Evolutionary conservation across 2,797 vertebrate genomes (phyloP), one percentile per base, ranked within the genome.

Genomic region (Loriculus beryllinus): DNA sequence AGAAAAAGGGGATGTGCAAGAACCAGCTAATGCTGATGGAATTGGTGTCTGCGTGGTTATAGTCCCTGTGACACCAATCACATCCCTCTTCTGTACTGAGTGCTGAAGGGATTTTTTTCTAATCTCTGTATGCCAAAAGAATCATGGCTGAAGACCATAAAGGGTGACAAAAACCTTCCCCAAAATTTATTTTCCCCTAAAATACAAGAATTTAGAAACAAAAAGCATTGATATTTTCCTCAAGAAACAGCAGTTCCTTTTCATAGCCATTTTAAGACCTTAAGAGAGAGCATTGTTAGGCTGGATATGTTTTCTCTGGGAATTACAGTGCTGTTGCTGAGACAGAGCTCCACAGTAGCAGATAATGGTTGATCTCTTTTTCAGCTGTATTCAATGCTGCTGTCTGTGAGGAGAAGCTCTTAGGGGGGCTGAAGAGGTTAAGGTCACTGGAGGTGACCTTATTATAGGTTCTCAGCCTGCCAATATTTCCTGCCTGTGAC

Each of bases 1-100:
- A 15, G 5, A 1, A 2, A 18, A 19, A 21, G 3, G 10, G 7
- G 4, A 26, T 1, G 0, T 72, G 25, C 15, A 65, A 39, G 11
- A 86, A 6, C 16, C 12, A 82, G 31, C 6, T 85, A 21, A 31
- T 28, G 5, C 18, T 85, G 51, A 45, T 75, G 33, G n/a, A 80
- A 22, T 40, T 42, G 12, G 20, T 15, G 19, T 28, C 31, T 80
- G 16, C 1, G 2, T 22, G 15, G 20, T 40, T 54, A 22, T 10
- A 69, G 18, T 74, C 37, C n/a, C 25, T 26, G 23, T 72, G 56
- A 59, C 40, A 62, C 9, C 3, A 4, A 3, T 76, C 23, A 8
- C 14, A 14, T 59, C n/a, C 15, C 15, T 76, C 15, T 78, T 82
- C 29, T 52, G 14, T 40, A 18, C 14, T 79, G 0, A 63, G 3